Evolutionary conservation across 2,888 invertebrate genomes (phyloP), one percentile per base, ranked within the genome.

Genomic region (Drosophila rubida): DNA sequence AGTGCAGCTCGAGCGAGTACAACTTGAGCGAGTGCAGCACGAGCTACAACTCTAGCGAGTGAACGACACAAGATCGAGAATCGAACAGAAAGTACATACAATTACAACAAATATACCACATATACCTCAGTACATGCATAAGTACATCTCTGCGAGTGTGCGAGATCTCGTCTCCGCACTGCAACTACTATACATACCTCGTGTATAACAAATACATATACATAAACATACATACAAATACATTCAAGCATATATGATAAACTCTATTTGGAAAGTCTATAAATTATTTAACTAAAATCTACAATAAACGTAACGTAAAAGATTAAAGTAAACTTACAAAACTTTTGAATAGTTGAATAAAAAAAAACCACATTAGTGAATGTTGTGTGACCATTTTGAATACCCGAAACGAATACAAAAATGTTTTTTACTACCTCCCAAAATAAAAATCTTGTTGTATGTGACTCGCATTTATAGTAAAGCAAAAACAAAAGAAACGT

Each of bases 91-190:
- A 88, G 87, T 88, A 84, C 88, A 84, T 88, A 85, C 88, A 87
- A 68, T 70, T 63, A 82, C 82, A 82, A 82, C 79, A 81, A 81
- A 79, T 84, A 84, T 84, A 84, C 84, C 88, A 84, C 78, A 84
- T 88, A 84, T 84, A 84, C 84, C 84, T 84, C 84, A 84, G 85
- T 88, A 84, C 88, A 87, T 84, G 73, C 69, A 88, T 88, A 84
- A 84, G 84, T 88, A 88, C 86, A 60, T 54, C 37, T 57, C 53
- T 46, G 70, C 51, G 78, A 30, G 72, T 41, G 72, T 39, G 71
- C 30, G 13, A 54, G 54, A 32, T 32, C 25, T 9, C 0, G 49
- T 37, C 55, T 59, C 37, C 59, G 42, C 49, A 41, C 37, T 30
- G 30, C 45, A 45, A 49, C 65, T 87, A 37, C 35, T 71, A 65